Conservation (phyloP, 2,113 vertebrate species). For the Grus americana region DNA sequence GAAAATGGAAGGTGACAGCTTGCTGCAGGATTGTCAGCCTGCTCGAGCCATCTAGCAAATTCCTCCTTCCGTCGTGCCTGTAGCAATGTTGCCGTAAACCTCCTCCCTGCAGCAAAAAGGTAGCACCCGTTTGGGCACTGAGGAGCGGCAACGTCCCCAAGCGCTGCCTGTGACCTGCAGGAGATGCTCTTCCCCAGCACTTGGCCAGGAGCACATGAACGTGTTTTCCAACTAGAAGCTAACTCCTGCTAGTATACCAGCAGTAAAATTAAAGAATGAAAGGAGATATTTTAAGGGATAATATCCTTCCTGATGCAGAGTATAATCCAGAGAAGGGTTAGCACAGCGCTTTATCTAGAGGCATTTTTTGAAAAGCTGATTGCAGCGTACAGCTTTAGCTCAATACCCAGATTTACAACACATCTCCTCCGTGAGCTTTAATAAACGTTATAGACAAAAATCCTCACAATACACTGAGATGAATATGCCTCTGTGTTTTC, state of each 20-base stretch:
- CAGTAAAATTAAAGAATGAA: neutral
- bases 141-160: neutral
- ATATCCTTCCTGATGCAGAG: neutral
- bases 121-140: neutral
- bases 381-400: neutral
- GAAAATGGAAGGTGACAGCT: neutral
- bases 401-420: neutral
- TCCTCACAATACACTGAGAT: neutral
- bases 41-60: neutral
- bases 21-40: neutral
- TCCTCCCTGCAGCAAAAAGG: neutral
- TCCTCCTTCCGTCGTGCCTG: neutral
- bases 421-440: neutral
- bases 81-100: neutral
- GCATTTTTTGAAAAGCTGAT: slow-evolving; percentile 1
- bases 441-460: slow-evolving; percentile 18
- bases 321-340: neutral
- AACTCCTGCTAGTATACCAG: neutral
- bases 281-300: neutral
- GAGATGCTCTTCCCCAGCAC: neutral
- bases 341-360: neutral
- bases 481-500: neutral
- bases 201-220: neutral
- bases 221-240: neutral
- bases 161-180: neutral